Percentiles rank a stretch among this genome's conserved stretches.
Conservation (phyloP, 1,140 invertebrate genomes). For the Chironomus striatipennis region DNA sequence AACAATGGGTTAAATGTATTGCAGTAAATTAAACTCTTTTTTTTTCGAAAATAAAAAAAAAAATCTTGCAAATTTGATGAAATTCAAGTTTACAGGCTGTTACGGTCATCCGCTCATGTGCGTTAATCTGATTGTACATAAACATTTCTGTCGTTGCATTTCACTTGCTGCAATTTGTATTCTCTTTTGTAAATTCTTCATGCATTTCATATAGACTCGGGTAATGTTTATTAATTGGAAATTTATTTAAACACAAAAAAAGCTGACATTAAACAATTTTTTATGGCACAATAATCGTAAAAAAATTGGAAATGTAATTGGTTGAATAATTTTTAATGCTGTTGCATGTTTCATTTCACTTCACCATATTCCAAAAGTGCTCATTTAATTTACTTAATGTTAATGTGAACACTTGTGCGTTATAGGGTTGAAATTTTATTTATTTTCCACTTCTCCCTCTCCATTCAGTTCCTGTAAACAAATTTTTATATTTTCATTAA, state of each 20-base stretch:
- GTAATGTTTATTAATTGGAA: neutral
- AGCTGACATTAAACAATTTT: neutral
- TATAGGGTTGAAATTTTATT: neutral
- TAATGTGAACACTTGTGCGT: neutral
- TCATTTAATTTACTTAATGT: constrained; percentile 4
- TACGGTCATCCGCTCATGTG: no score
- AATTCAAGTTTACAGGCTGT: no score
- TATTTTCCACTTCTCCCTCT: neutral
- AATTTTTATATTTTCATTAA: no score
- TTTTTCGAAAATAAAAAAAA: no score
- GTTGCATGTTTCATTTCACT: constrained; percentile 8
- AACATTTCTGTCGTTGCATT: no score
- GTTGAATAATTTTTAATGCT: constrained; percentile 14
- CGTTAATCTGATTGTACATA: no score
- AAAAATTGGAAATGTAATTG: constrained; percentile 3
- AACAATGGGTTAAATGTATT: no score
- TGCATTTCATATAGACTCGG: neutral
- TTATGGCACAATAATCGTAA: constrained; percentile 8
- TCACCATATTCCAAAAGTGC: neutral
- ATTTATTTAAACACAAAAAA: neutral
- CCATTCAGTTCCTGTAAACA: no score
- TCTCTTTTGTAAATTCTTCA: neutral
- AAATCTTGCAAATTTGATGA: no score
- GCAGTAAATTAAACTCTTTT: no score
- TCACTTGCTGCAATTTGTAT: no score